Evolutionary conservation across 2,888 invertebrate genomes (phyloP), one percentile per base, ranked within the genome.

Genomic region (Netelia fuscicornis): DNA sequence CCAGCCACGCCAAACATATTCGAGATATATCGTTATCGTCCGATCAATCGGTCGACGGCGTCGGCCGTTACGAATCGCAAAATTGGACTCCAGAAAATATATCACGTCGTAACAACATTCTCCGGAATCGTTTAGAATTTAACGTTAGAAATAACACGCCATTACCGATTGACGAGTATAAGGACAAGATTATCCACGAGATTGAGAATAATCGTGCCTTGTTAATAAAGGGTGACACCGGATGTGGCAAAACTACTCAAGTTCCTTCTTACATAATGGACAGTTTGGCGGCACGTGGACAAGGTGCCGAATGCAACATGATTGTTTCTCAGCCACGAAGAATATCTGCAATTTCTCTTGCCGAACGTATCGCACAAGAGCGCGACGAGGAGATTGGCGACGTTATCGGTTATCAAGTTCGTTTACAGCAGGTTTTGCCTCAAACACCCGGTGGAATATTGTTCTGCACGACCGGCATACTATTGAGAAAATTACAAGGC

Each of bases 221-320:
- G 0, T 94, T 97, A 1, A 94, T 97, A 64, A 96, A 96, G 81
- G 97, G 97, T 0, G 96, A 96, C 81, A 96, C 97, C 0, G 97
- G 97, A 0, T 97, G 97, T 91, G 97, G 97, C 0, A 97, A 97
- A 91, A 97, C 96, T 30, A 97, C 96, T 0, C 95, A 97, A 74
- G 95, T 96, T 8, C 97, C 97, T 0, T 96, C 96, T 60, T 95
- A 95, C 88, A 94, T 96, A 60, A 89, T 96, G 76, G 95, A 96
- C 93, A 93, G 88, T 89, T 96, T 91, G 93, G 93, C 94, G 2
- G 87, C 87, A 75, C 88, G 90, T 60, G 92, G 91, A 0, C 90
- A 91, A 70, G 95, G 95, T 1, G 93, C 94, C 0, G 90, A 93
- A 0, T 95, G 96, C 54, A 94, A 95, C 2, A 95, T 96, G 0